A percentile compares a stretch with the other conserved stretches of the same genome.
These are phyloP conservation scores for Lamprotornis superbus DNA, from an alignment of 2,113 vertebrate genomes.

Conservation along the genomic window DNA sequence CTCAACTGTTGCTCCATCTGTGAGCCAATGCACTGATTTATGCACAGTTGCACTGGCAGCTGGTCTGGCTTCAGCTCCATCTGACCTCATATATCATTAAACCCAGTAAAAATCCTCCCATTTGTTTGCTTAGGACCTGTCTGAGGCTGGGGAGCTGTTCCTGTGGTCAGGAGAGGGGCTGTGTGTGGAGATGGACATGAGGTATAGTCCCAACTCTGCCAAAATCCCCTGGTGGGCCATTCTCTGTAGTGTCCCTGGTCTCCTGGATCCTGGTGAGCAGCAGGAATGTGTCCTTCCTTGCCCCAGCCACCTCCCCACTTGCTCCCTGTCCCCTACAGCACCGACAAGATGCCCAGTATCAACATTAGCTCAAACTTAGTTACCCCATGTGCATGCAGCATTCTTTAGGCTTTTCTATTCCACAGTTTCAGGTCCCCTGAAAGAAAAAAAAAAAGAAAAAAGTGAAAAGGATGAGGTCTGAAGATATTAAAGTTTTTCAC, in stretches of 20 bases:
- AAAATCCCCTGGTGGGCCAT: background rate
- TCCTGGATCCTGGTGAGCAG: background rate
- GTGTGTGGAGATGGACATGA: background rate
- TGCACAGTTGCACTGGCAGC: conserved; percentile 17
- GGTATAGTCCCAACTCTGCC: background rate
- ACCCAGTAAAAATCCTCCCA: background rate
- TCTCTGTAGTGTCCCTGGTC: background rate
- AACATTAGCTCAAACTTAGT: background rate
- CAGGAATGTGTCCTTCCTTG: background rate
- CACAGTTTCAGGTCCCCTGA: background rate
- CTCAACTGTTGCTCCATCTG: background rate
- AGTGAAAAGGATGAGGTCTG: background rate
- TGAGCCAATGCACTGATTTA: conserved; percentile 19
- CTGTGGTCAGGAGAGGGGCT: background rate
- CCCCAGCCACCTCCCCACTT: background rate
- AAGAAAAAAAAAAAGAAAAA: background rate
- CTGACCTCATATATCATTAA: conserved; percentile 28
- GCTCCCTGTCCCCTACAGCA: background rate
- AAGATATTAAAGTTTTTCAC: background rate
- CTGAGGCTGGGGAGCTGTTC: background rate
- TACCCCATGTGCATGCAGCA: background rate
- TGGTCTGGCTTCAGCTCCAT: background rate
- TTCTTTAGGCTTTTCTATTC: background rate
- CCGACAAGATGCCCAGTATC: background rate
- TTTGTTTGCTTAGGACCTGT: conserved; percentile 35